Evolutionary conservation across 2,888 invertebrate genomes (phyloP).

Genomic region (Tricholauxania praeusta): DNA sequence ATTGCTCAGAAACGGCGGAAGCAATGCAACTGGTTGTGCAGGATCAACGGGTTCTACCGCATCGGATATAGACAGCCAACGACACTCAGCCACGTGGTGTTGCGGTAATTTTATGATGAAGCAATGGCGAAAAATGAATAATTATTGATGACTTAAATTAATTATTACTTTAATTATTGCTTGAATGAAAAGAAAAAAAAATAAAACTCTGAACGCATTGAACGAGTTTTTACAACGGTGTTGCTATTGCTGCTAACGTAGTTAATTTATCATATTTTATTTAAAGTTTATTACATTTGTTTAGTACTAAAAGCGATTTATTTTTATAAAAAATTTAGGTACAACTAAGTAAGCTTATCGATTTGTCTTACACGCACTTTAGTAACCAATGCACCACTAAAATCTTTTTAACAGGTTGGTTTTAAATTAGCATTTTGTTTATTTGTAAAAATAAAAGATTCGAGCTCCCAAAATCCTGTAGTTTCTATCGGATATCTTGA

Average conservation of each 20-base stretch:
- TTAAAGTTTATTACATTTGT: background rate
- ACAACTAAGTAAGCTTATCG: too few species aligned
- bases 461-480: too few species aligned
- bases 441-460: too few species aligned
- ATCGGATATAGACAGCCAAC: conserved; percentile 51
- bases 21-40: conserved; percentile 25
- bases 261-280: conserved; percentile 9
- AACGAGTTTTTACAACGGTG: conserved; percentile 44
- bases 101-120: conserved; percentile 82
- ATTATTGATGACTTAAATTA: conserved; percentile 70
- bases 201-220: conserved; percentile 30
- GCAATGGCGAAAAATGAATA: conserved; percentile 81
- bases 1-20: conserved; percentile 21
- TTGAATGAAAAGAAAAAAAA: conserved; percentile 33
- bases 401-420: too few species aligned
- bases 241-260: conserved; percentile 20
- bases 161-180: conserved; percentile 37
- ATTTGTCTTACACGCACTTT: too few species aligned
- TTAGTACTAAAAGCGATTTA: background rate
- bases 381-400: too few species aligned
- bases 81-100: conserved; percentile 74
- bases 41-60: conserved; percentile 16
- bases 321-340: background rate
- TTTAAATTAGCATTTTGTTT: too few species aligned
- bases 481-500: too few species aligned